Conservation (phyloP, 2,113 vertebrate species). For the Eurystomus gularis region DNA sequence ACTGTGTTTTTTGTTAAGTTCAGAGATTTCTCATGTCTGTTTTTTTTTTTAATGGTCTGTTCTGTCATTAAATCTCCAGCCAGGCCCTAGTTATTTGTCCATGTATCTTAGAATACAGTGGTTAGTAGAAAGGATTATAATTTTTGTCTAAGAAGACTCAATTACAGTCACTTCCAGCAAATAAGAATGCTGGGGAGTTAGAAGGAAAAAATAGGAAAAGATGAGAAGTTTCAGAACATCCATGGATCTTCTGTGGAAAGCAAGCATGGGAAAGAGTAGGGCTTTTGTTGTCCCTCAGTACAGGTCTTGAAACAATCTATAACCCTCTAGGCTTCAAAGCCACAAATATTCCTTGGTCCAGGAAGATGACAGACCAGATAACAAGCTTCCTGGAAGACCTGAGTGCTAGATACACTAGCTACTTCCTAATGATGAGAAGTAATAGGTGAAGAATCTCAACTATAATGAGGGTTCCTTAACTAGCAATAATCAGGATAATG, state of each 20-base stretch:
- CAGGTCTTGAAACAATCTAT: neutral
- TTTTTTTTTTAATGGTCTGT: neutral
- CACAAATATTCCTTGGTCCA: neutral
- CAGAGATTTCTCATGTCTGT: neutral
- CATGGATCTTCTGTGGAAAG: neutral
- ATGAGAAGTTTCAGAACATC: neutral
- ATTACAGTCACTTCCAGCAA: neutral
- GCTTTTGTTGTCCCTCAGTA: neutral
- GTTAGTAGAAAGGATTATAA: neutral
- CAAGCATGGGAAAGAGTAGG: neutral
- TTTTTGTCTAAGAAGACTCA: neutral
- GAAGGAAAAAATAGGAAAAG: neutral
- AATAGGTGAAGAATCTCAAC: neutral
- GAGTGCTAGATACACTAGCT: neutral
- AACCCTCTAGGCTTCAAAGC: neutral
- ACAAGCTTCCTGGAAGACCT: neutral
- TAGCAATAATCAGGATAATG: neutral
- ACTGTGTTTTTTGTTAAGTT: neutral
- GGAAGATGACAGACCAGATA: neutral
- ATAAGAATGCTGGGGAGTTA: neutral
- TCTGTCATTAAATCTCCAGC: neutral
- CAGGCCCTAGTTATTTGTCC: neutral
- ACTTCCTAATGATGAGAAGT: neutral
- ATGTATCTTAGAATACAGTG: neutral
- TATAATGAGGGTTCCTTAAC: neutral